Conservation (phyloP, 2,888 invertebrate species). For the Agriopis leucophaearia region DNA sequence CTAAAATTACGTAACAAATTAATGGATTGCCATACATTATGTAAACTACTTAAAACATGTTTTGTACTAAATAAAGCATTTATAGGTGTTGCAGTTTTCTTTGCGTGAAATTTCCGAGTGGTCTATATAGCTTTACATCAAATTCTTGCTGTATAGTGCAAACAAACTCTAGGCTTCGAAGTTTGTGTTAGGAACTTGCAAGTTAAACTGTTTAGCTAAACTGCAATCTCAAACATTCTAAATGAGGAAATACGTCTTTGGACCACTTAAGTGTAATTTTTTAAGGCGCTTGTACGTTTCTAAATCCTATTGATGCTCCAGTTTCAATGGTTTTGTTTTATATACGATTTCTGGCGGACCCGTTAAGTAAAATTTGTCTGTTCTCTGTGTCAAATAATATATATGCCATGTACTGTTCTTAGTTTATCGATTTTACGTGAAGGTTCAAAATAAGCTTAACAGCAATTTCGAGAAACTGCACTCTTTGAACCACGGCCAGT, state of each 20-base stretch:
- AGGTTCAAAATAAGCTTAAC: not conserved
- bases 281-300: not conserved
- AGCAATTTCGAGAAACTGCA: not conserved
- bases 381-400: no score
- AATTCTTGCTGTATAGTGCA: not conserved
- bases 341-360: no score
- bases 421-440: not conserved
- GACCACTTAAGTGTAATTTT: not conserved
- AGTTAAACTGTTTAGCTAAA: not conserved
- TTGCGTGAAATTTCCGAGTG: not conserved
- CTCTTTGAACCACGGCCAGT: no score
- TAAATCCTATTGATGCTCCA: not conserved
- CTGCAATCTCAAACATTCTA: slow-evolving; percentile 1
- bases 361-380: no score
- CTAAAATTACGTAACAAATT: no score
- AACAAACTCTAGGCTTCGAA: slow-evolving; percentile 5
- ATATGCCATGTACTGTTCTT: no score
- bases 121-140: not conserved
- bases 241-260: no score
- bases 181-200: not conserved
- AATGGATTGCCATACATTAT: no score
- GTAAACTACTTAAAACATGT: no score
- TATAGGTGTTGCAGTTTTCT: not conserved
- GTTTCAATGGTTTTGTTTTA: no score
- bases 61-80: not conserved